Base-by-base conservation (phyloP, 2,888 invertebrate species). In the Agrenia bidenticulata region DNA sequence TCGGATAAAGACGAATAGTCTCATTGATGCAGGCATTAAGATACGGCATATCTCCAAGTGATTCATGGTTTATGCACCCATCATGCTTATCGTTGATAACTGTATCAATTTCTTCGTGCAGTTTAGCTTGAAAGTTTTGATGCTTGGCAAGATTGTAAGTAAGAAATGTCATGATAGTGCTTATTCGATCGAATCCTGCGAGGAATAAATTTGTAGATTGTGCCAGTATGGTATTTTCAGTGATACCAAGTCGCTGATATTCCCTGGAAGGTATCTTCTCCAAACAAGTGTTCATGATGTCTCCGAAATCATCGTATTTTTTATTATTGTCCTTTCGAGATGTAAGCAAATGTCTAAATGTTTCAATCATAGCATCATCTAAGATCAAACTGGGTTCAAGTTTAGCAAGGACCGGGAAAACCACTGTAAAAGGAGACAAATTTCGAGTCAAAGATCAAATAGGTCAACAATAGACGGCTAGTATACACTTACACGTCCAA, bases 1-100 rank as follows among this genome's bases (percentile, higher is more conserved):
- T 73, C 2, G 81, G 81, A 63, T 79, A 80, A 70, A 81, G 78
- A 59, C 82, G 65, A 15, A 81, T 74, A 0, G 80, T 78, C 70
- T 81, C 81, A 64, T 77, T 77, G 64, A 80, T 55, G 51, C 70
- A 72, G 11, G 72, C 72, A n/a, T 51, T 45, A 19, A 72, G 54
- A 37, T 64, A 72, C 2, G 68, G 68, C 53, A 70, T 61, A 19
- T 70, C 67, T 0, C 61, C 76, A 13, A 81, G 79, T 76, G 78
- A 78, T 53, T 81, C 80, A 23, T 69, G 60, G 54, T 67, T 60
- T 51, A 73, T 68, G 37, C 37, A 42, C 15, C 67, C 70, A 13
- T 50, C 37, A 60, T 51, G 37, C 41, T 66, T 66, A 17, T 55
- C 54, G 17, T 17, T 27, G 13, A 72, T n/a, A 4, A 61, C 60